Evolutionary conservation across 1,140 invertebrate species (phyloP), one percentile per base, ranked within the genome.

Genomic region (Aphidius gifuensis): DNA sequence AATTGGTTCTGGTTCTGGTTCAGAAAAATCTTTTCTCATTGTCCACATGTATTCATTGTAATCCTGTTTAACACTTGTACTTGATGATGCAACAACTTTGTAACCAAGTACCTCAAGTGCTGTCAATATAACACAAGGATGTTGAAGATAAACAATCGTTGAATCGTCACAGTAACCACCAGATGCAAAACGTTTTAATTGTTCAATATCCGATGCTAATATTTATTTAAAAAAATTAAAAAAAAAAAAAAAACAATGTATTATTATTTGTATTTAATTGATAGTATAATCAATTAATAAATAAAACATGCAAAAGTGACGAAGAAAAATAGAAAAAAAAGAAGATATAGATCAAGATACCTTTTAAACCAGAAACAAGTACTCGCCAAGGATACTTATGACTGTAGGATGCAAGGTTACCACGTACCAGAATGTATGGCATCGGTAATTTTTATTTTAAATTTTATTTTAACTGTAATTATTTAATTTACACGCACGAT

Each of bases 31-130:
- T 79, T 91, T 91, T 84, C 90, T 88, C 89, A 93, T 91, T 78
- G 92, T 93, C 92, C 92, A 93, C 90, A 92, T 92, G 70, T 92
- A 92, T 72, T 92, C 90, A 84, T 92, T 92, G 73, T 92, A 91
- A 74, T 92, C 90, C 79, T 92, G 90, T 78, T 92, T 92, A 42
- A 92, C 88, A 64, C 88, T 86, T 61, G 90, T 91, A 54, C 90
- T 92, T 64, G 90, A 92, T 40, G 90, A 92, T 64, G 91, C 90
- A 39, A 93, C 89, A 49, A 93, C 91, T 81, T 89, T 89, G 78
- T 92, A 93, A 49, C 91, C 91, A 65, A 93, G 83, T 57, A 92
- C 90, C 84, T 93, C 91, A 65, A 93, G 78, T 64, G 91, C 91
- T 56, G 90, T 92, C 66, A 93, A 83, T 74, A 93, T 90, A 64